A percentile compares a stretch with the other conserved stretches of the same genome.
Evolutionary conservation across 2,888 invertebrate species (phyloP).

Genomic region (Chymomyza fuscimana): DNA sequence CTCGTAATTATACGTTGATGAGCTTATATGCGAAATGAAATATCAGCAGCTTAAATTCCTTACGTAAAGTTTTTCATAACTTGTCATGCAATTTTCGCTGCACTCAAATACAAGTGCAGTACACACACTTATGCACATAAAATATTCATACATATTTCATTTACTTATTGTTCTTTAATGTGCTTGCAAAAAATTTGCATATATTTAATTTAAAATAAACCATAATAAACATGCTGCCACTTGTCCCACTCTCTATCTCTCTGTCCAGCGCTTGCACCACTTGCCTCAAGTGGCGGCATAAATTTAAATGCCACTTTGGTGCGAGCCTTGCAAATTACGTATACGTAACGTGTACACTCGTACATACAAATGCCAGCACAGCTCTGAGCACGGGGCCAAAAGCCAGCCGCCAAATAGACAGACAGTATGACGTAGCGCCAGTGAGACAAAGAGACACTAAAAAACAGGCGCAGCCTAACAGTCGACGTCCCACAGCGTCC

Average conservation of each 20-base stretch:
- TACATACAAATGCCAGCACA: conserved; percentile 25
- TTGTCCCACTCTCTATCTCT: conserved; percentile 12
- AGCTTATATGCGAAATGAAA: conserved; percentile 1
- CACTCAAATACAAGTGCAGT: conserved; percentile 13
- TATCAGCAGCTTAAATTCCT: conserved; percentile 25
- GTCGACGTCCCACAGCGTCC: background rate
- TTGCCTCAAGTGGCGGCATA: conserved; percentile 68
- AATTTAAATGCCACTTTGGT: conserved; percentile 68
- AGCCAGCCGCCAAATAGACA: background rate
- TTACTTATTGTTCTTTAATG: conserved; percentile 49
- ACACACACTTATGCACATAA: conserved; percentile 6
- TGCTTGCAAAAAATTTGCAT: conserved; percentile 53
- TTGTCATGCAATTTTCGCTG: background rate
- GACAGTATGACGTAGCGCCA: background rate
- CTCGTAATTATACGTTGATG: conserved; percentile 16
- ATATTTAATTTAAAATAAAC: conserved; percentile 62
- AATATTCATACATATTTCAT: conserved; percentile 34
- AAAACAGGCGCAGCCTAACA: background rate
- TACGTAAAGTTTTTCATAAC: conserved; percentile 10
- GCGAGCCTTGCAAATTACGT: conserved; percentile 60
- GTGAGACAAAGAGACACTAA: background rate
- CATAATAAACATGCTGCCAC: conserved; percentile 23
- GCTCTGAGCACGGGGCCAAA: background rate
- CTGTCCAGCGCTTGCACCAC: conserved; percentile 37
- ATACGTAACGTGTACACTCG: conserved; percentile 51